Evolutionary conservation across 2,888 invertebrate species (phyloP).

Genomic region (Athalia rosae): DNA sequence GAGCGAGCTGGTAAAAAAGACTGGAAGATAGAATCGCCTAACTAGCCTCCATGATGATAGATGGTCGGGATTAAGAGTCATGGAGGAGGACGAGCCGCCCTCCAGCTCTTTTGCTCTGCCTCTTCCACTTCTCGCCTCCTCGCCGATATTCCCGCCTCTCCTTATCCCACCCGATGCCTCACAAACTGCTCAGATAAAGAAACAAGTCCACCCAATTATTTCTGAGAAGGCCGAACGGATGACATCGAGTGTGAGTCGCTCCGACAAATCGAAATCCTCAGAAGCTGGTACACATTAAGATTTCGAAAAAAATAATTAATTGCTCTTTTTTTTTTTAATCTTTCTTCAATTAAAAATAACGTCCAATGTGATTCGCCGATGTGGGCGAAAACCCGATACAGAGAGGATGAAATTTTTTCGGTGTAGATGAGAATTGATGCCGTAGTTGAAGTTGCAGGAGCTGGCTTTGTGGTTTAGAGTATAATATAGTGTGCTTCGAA

Average conservation of each 20-base stretch:
- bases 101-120: conserved; percentile 23
- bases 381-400: neutral
- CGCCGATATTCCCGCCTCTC: conserved; percentile 47
- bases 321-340: no score
- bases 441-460: conserved; percentile 2
- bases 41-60: conserved; percentile 71
- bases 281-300: no score
- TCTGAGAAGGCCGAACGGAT: no score
- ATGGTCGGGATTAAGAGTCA: conserved; percentile 69
- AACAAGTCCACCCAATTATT: neutral
- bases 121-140: conserved; percentile 49
- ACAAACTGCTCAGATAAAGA: conserved; percentile 8
- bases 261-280: no score
- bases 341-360: no score
- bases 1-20: conserved; percentile 66
- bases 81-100: conserved; percentile 47
- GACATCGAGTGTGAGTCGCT: neutral
- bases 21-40: conserved; percentile 71
- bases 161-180: conserved; percentile 18
- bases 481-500: neutral
- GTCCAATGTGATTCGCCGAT: no score
- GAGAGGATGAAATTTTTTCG: neutral
- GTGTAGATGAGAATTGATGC: conserved; percentile 31
- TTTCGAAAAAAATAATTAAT: no score
- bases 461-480: neutral